Evolutionary conservation across 2,113 vertebrate species (phyloP).

Genomic region (Macaca fascicularis): T2T-MFA8v1.1 NC_088390.1:54987501-54988000

Average conservation of each 20-base stretch:
- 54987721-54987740: background rate
- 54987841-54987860: background rate
- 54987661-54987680: background rate
- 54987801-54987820: conserved; percentile 13
- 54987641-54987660: background rate
- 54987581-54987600: background rate
- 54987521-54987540: background rate
- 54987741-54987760: background rate
- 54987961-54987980: conserved; percentile 53
- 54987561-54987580: background rate
- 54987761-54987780: background rate
- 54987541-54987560: background rate
- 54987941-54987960: conserved; percentile 40
- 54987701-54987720: background rate
- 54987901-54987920: conserved; percentile 27
- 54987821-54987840: background rate
- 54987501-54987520: background rate
- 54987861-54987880: conserved; percentile 26
- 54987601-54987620: background rate
- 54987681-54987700: background rate
- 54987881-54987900: conserved; percentile 45
- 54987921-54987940: background rate
- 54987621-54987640: background rate
- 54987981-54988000: conserved; percentile 64
- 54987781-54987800: background rate